Conservation (phyloP, 2,797 vertebrate species). For the Chelon auratus region DNA sequence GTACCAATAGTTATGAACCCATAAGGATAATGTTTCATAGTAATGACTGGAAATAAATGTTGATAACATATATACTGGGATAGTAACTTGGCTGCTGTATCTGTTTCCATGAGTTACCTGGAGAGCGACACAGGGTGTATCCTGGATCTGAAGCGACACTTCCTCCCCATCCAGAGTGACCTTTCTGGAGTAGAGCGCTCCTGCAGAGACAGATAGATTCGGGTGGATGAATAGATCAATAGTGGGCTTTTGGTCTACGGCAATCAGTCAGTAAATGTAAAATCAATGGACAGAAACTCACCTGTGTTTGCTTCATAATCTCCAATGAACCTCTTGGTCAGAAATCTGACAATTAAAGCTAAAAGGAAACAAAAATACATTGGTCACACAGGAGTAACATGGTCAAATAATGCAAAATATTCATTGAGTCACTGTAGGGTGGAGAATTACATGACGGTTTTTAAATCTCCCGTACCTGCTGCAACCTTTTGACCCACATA, state of each 20-base stretch:
- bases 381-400: too few relatives aligned
- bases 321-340: slow-evolving; percentile 95
- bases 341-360: slow-evolving; percentile 93
- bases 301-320: slow-evolving; percentile 96
- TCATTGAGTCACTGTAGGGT: slow-evolving; percentile 1
- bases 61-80: too few relatives aligned
- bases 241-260: neutral
- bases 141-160: slow-evolving; percentile 94
- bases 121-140: slow-evolving; percentile 91
- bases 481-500: slow-evolving; percentile 25
- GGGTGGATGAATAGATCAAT: slow-evolving; percentile 6
- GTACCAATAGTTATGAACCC: too few relatives aligned
- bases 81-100: neutral
- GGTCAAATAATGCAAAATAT: neutral
- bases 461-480: neutral
- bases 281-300: slow-evolving; percentile 73
- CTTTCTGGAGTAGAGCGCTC: slow-evolving; percentile 93
- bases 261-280: neutral
- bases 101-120: slow-evolving; percentile 84
- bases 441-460: neutral
- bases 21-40: too few relatives aligned
- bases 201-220: slow-evolving; percentile 70
- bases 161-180: slow-evolving; percentile 93
- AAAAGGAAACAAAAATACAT: slow-evolving; percentile 47
- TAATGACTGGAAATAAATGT: too few relatives aligned